A percentile compares a stretch with the other conserved stretches of the same genome.
Conservation (phyloP, 2,797 vertebrate species). For the Vespertilio murinus region DNA sequence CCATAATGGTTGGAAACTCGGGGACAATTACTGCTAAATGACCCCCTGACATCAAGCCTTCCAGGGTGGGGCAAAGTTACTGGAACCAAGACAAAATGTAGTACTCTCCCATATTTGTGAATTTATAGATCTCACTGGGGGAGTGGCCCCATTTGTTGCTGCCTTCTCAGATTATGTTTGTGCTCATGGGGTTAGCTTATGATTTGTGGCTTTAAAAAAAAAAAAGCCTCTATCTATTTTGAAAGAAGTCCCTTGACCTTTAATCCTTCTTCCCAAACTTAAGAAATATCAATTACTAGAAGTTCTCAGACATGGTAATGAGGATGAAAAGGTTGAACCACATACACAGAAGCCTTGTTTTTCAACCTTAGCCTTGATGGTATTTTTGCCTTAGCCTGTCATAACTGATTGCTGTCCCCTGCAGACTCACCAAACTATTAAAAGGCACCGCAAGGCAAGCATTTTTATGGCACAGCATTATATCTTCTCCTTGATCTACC, state of each 20-base stretch:
- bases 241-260: not conserved
- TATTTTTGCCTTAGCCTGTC: not conserved
- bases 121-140: conserved; percentile 35
- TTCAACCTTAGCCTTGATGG: conserved; percentile 63
- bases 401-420: not conserved
- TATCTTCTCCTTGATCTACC: not conserved
- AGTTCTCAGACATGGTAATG: conserved; percentile 7
- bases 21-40: not conserved
- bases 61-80: not conserved
- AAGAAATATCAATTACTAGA: conserved; percentile 48
- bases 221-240: not conserved
- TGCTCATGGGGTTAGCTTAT: conserved; percentile 48
- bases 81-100: not conserved
- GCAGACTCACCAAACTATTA: not conserved
- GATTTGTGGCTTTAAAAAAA: conserved; percentile 30
- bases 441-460: not conserved
- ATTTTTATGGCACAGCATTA: not conserved
- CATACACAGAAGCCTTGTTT: conserved; percentile 66
- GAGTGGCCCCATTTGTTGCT: conserved; percentile 46
- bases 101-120: not conserved
- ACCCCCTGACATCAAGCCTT: not conserved
- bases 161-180: conserved; percentile 52
- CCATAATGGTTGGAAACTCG: not conserved
- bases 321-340: conserved; percentile 33
- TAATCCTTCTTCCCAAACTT: conserved; percentile 31